A percentile compares a stretch with the other conserved stretches of the same genome.
Evolutionary conservation across 2,888 invertebrate genomes (phyloP).

Genomic region (Oeneis ivallda): DNA sequence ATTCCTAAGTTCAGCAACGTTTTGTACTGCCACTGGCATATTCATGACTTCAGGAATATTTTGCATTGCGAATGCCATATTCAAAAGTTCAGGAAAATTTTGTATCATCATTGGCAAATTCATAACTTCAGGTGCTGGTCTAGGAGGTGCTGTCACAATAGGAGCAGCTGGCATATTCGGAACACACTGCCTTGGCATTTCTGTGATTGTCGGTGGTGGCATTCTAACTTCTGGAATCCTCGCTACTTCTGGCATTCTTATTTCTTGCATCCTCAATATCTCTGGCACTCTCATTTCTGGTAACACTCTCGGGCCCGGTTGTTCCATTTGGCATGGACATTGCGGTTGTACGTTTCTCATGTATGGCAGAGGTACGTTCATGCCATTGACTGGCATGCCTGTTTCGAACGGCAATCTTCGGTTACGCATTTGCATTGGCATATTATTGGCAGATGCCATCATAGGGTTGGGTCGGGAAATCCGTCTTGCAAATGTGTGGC

Average conservation of each 20-base stretch:
- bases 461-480: slow-evolving; percentile 31
- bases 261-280: slow-evolving; percentile 7
- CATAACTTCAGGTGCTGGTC: background rate
- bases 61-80: slow-evolving; percentile 12
- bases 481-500: slow-evolving; percentile 31
- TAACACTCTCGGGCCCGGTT: slow-evolving; percentile 4
- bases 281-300: slow-evolving; percentile 16
- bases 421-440: slow-evolving; percentile 39
- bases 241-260: slow-evolving; percentile 10
- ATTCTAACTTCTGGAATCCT: slow-evolving; percentile 7
- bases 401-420: slow-evolving; percentile 32
- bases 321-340: slow-evolving; percentile 25
- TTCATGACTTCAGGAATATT: background rate
- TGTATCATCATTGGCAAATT: slow-evolving; percentile 17
- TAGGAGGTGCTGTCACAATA: slow-evolving; percentile 14
- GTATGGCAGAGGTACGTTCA: slow-evolving; percentile 24
- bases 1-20: slow-evolving; percentile 30
- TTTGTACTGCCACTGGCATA: slow-evolving; percentile 16
- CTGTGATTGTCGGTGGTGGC: background rate
- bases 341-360: slow-evolving; percentile 22
- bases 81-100: slow-evolving; percentile 29
- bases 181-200: slow-evolving; percentile 21
- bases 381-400: slow-evolving; percentile 13
- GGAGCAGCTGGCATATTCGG: slow-evolving; percentile 26
- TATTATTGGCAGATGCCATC: slow-evolving; percentile 44